Evolutionary conservation across 2,113 vertebrate species (phyloP), one percentile per base, ranked within the genome.

Genomic region (Piprites chloris): DNA sequence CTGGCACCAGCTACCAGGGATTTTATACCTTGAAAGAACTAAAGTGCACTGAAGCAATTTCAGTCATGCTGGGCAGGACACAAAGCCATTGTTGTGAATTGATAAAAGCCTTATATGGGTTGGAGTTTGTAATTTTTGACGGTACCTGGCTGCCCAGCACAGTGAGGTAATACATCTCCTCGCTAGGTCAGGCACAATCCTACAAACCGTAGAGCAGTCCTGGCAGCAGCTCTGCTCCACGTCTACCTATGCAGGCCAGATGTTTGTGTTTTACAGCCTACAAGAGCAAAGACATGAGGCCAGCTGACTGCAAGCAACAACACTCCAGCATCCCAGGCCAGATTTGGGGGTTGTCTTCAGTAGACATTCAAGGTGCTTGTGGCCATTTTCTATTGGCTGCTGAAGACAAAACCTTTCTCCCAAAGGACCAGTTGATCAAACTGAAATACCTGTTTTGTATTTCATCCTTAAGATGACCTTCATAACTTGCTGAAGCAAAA

Each of bases 1-100:
- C 30, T 9, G 7, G 50, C 68, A 72, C 32, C 0, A 0, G 2
- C 24, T 52, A n/a, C 61, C 1, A 2, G 28, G 26, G 33, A 63
- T 47, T 88, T 84, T 62, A 32, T 27, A 11, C 37, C 47, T 79
- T 47, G n/a, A 44, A 73, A 65, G 47, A 44, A 28, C 16, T 69
- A 10, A 59, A 88, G 56, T 11, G n/a, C 35, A 53, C 59, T 32
- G 47, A 56, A 1, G 7, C 6, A 11, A 44, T 65, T 72, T 77
- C 65, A 88, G 2, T n/a, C 42, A 32, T 18, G 39, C 59, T 41
- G 68, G 42, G 42, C 1, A 7, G 87, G 67, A 77, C 24, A 53
- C 3, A 5, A 65, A 72, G 30, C 19, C 41, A 9, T 52, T 80
- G 91, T 61, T 67, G 52, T 53, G 42, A 73, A 39, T 15, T 37